Conservation (phyloP, 2,888 invertebrate species). For the Oscheius onirici region DNA sequence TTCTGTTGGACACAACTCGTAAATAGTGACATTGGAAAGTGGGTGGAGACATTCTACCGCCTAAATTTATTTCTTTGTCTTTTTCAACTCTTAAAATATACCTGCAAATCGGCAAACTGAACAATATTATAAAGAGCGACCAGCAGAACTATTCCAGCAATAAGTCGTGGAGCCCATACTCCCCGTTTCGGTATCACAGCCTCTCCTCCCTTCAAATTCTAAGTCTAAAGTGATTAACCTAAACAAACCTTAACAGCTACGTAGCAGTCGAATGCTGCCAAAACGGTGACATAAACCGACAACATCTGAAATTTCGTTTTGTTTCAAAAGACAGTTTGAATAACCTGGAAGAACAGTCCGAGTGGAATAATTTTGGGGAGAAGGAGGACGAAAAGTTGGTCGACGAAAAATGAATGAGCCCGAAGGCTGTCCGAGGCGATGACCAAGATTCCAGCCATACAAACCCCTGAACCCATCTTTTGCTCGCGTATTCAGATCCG, state of each 20-base stretch:
- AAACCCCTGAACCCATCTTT: conserved; percentile 55
- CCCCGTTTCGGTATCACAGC: conserved; percentile 26
- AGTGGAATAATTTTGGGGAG: conserved; percentile 66
- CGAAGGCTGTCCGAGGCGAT: conserved; percentile 64
- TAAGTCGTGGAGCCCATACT: conserved; percentile 50
- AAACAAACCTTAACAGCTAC: conserved; percentile 43
- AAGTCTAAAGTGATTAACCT: conserved; percentile 39
- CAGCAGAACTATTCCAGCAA: conserved; percentile 52
- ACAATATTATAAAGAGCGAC: conserved; percentile 61
- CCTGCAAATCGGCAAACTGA: conserved; percentile 62
- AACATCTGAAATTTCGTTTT: conserved; percentile 54
- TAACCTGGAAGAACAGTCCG: conserved; percentile 63
- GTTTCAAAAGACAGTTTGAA: not conserved
- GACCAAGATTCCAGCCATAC: conserved; percentile 65
- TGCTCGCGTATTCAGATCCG: not conserved
- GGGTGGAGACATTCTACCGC: conserved; percentile 55
- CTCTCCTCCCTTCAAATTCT: conserved; percentile 8
- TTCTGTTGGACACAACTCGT: conserved; percentile 66
- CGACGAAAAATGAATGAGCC: conserved; percentile 59
- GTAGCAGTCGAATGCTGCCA: conserved; percentile 66
- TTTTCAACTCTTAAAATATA: conserved; percentile 13
- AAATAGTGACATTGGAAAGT: conserved; percentile 44
- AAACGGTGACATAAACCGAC: conserved; percentile 65
- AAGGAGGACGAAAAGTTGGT: conserved; percentile 63
- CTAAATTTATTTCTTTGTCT: conserved; percentile 24